Evolutionary conservation across 2,113 vertebrate genomes (phyloP).

Genomic region (Lanius collurio): DNA sequence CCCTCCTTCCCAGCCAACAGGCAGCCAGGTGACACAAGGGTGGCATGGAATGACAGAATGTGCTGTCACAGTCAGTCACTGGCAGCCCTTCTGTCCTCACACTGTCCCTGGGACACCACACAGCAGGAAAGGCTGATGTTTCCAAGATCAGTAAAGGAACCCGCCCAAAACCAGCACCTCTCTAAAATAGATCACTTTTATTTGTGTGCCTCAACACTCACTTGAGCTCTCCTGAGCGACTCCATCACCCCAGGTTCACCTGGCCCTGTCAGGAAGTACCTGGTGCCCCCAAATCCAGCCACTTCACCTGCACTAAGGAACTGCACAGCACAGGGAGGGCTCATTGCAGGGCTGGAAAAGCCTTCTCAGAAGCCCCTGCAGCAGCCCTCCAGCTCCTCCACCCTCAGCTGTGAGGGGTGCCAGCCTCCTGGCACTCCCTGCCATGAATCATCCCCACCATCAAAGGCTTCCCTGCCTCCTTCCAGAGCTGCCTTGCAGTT

Average conservation of each 20-base stretch:
- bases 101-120: background rate
- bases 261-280: background rate
- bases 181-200: background rate
- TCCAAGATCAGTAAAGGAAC: accelerated
- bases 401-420: background rate
- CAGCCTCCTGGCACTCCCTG: background rate
- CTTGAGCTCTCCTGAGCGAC: background rate
- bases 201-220: background rate
- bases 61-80: background rate
- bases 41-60: background rate
- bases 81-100: background rate
- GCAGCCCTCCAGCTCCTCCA: background rate
- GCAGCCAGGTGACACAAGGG: background rate
- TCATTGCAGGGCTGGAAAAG: background rate
- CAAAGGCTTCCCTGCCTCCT: background rate
- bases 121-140: background rate
- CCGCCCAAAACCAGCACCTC: background rate
- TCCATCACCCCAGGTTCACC: background rate
- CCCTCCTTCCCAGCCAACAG: background rate
- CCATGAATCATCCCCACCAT: background rate
- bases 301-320: background rate
- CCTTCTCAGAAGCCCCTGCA: background rate
- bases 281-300: no score
- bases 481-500: background rate
- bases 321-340: background rate